Conservation (phyloP, 2,888 invertebrate genomes). For the Eucera pruinosa region DNA sequence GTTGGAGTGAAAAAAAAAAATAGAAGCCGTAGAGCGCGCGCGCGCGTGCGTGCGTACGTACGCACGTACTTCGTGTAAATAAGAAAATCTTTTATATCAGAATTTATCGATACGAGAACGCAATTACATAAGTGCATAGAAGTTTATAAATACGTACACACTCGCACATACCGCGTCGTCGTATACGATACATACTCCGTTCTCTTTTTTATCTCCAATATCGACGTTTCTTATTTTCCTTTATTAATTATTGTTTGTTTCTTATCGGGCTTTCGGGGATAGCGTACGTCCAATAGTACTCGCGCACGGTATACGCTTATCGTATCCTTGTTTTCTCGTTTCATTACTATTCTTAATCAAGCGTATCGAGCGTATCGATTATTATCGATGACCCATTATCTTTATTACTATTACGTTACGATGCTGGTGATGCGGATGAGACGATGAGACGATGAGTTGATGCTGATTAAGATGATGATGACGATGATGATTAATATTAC, state of each 20-base stretch:
- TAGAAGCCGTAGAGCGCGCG: conserved; percentile 47
- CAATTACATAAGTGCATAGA: conserved; percentile 49
- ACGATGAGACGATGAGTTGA: no score
- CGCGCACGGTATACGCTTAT: conserved; percentile 69
- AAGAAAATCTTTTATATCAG: conserved; percentile 75
- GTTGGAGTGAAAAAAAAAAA: no score
- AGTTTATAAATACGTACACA: conserved; percentile 49
- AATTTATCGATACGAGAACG: conserved; percentile 65
- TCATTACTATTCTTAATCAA: conserved; percentile 42
- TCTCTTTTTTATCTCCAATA: conserved; percentile 52
- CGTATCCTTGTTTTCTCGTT: conserved; percentile 45
- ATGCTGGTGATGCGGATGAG: neutral
- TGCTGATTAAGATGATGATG: neutral
- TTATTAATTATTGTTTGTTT: conserved; percentile 34
- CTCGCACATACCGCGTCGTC: conserved; percentile 18
- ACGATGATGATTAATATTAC: neutral
- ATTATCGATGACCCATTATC: conserved; percentile 28
- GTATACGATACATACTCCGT: conserved; percentile 38
- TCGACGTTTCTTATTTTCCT: conserved; percentile 21
- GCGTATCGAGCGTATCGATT: conserved; percentile 5
- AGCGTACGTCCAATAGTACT: conserved; percentile 70
- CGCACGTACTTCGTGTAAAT: conserved; percentile 68
- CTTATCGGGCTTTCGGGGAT: conserved; percentile 73
- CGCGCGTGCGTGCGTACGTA: conserved; percentile 49
- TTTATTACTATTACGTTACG: conserved; percentile 31